Percentiles rank a stretch among this genome's conserved stretches.
These are phyloP conservation scores for Stramonita haemastoma DNA, from an alignment of 2,888 invertebrate genomes.

Conservation along the genomic window DNA sequence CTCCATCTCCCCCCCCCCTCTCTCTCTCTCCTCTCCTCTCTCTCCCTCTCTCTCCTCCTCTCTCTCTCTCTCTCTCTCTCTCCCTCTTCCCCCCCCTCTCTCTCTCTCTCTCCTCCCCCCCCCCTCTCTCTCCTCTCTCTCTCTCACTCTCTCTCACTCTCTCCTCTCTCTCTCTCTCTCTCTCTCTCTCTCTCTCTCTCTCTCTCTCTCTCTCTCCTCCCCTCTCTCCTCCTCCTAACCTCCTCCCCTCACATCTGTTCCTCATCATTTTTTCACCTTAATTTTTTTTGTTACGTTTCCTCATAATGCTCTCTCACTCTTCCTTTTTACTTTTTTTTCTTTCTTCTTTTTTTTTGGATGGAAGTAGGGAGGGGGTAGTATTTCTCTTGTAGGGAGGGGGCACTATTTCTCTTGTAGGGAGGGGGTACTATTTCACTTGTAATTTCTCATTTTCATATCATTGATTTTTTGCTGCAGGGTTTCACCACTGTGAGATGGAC, in stretches of 20 bases:
- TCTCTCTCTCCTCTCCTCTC: too few relatives aligned
- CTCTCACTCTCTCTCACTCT: too few relatives aligned
- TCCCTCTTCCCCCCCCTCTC: too few relatives aligned
- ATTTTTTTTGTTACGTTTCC: background rate
- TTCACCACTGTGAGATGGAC: background rate
- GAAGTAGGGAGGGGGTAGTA: too few relatives aligned
- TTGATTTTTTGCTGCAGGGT: background rate
- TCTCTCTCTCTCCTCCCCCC: too few relatives aligned
- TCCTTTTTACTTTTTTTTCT: background rate
- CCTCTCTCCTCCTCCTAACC: too few relatives aligned
- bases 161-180: too few relatives aligned
- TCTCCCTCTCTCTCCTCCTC: too few relatives aligned
- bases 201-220: background rate
- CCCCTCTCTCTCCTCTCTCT: too few relatives aligned
- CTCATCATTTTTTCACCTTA: background rate
- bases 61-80: slow-evolving; percentile 6
- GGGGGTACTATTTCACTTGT: too few relatives aligned
- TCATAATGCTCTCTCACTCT: background rate
- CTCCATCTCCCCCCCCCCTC: too few relatives aligned
- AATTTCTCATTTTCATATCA: background rate
- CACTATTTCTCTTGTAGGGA: background rate
- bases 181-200: slow-evolving; percentile 3
- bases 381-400: background rate
- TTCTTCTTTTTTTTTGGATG: background rate
- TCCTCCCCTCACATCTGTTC: too few relatives aligned